Conservation (phyloP, 2,113 vertebrate genomes). For the Clarias batrachus region DNA sequence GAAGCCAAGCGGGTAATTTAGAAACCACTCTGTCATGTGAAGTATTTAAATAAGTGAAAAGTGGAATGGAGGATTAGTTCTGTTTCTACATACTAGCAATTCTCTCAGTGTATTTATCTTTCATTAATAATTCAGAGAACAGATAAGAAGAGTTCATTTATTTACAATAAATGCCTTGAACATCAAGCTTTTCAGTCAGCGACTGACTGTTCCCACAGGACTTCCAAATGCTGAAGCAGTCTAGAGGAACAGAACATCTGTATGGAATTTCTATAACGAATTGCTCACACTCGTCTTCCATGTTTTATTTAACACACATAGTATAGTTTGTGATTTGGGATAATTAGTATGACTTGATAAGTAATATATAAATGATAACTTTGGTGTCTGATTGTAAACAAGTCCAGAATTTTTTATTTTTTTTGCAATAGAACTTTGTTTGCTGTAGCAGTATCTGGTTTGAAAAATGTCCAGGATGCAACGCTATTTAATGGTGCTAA, state of each 20-base stretch:
- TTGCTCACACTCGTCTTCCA: neutral
- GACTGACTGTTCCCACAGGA: conserved; percentile 28
- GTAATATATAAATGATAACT: conserved; percentile 73
- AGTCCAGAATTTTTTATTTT: neutral
- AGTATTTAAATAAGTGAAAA: conserved; percentile 68
- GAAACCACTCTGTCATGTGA: conserved; percentile 73
- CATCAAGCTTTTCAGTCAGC: conserved; percentile 62
- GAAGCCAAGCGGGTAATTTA: conserved; percentile 73
- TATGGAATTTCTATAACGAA: conserved; percentile 42
- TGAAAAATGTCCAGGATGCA: neutral
- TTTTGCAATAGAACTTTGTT: neutral
- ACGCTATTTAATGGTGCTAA: conserved; percentile 2
- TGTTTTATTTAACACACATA: conserved; percentile 36
- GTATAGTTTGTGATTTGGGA: conserved; percentile 54
- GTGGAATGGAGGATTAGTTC: conserved; percentile 28
- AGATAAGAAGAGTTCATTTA: conserved; percentile 67
- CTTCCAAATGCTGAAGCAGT: neutral
- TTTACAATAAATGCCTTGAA: conserved; percentile 66
- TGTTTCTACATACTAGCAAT: conserved; percentile 71
- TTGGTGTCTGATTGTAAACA: conserved; percentile 67
- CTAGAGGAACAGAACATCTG: neutral
- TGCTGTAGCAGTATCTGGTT: neutral
- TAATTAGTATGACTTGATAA: conserved; percentile 75
- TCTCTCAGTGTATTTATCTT: conserved; percentile 60
- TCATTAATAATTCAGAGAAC: conserved; percentile 67